phyloP scores from a whole-genome alignment of 2,888 invertebrate species.

The Drosophila pseudotalamancana region DNA sequence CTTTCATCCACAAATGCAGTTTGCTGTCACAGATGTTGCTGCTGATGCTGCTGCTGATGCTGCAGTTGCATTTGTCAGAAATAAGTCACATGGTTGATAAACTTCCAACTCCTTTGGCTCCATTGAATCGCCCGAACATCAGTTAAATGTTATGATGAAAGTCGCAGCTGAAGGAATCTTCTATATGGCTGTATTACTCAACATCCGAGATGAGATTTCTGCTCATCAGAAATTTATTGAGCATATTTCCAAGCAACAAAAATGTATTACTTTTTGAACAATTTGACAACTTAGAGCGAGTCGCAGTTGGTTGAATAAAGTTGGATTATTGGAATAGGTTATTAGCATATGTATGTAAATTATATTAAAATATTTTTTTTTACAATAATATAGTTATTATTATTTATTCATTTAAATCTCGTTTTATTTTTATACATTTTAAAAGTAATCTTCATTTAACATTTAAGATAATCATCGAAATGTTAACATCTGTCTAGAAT shows the following conservation, averaged over 20 bases:
- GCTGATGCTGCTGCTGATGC: slow-evolving; percentile 2
- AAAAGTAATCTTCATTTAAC: too few species aligned
- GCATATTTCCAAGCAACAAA: background rate
- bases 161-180: background rate
- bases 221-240: slow-evolving; percentile 1
- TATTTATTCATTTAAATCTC: too few species aligned
- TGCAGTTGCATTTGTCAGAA: slow-evolving; percentile 17
- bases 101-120: background rate
- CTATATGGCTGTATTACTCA: background rate
- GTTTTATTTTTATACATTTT: too few species aligned
- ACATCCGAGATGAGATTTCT: background rate
- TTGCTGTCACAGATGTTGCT: slow-evolving; percentile 12
- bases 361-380: too few species aligned
- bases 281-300: slow-evolving; percentile 1
- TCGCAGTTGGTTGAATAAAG: background rate
- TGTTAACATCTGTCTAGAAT: too few species aligned
- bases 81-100: slow-evolving; percentile 4
- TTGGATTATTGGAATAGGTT: too few species aligned
- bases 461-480: too few species aligned
- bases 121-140: background rate
- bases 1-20: slow-evolving; percentile 39
- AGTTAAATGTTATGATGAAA: background rate
- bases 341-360: too few species aligned
- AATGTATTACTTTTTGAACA: too few species aligned
- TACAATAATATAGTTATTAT: too few species aligned